Conservation (phyloP, 2,113 vertebrate genomes). For the Podiceps cristatus region DNA sequence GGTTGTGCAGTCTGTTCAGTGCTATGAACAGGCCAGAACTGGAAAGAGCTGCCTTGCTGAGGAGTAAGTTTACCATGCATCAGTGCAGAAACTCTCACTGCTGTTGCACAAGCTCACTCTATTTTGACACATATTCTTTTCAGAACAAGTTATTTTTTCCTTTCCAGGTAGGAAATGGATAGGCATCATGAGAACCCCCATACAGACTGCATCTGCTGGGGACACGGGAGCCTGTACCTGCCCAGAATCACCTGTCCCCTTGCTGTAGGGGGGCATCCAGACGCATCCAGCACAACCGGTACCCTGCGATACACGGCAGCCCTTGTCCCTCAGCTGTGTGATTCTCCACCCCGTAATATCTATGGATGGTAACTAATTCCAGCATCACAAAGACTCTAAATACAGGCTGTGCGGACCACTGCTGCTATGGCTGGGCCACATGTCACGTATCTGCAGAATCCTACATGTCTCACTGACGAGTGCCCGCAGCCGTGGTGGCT, state of each 20-base stretch:
- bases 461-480: not conserved
- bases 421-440: not conserved
- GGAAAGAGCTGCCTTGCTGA: not conserved
- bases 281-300: not conserved
- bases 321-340: not conserved
- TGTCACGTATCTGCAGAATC: not conserved
- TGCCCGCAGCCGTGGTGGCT: not conserved
- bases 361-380: not conserved
- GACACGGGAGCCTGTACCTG: not conserved
- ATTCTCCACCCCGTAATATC: not conserved
- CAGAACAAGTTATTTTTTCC: not conserved
- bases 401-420: not conserved
- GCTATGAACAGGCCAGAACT: not conserved
- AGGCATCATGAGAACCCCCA: not conserved
- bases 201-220: not conserved
- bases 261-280: not conserved
- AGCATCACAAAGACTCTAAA: not conserved
- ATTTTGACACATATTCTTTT: not conserved
- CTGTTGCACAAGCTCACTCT: not conserved
- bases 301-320: accelerated
- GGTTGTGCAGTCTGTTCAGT: not conserved
- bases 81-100: not conserved
- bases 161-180: not conserved
- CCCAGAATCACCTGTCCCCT: no score
- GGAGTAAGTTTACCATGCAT: not conserved